Evolutionary conservation across 1,140 invertebrate genomes (phyloP), one percentile per base, ranked within the genome.

Genomic region (Drosophila novamexicana): DNA sequence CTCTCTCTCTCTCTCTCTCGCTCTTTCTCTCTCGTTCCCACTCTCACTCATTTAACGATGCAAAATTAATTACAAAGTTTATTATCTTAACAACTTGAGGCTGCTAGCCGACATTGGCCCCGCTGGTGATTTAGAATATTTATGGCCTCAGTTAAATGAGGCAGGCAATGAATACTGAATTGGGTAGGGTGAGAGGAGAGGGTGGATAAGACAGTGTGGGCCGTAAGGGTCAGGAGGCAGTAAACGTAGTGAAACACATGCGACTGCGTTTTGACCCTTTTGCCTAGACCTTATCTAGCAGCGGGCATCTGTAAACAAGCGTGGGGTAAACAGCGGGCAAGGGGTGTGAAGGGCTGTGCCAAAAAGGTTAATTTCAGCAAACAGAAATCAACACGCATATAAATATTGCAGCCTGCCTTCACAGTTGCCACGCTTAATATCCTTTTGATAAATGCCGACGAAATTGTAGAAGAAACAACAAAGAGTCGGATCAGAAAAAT

Each of bases 21-120:
- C 14, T 14, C 14, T 14, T 18, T 57, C 39, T 5, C 29, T 45
- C n/a, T 18, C 32, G 1, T 32, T 58, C 18, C 40, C 67, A 45
- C 36, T 39, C 83, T 49, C 71, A 52, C 29, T 12, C 83, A 77
- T 65, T 81, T 78, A 89, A 89, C 80, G 84, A 89, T 89, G 84
- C 80, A 84, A 89, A 89, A 89, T 89, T 89, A 89, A 89, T 89
- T 89, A 89, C 84, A 78, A 89, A 89, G 58, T 89, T 89, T 89
- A 89, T 89, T 89, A 89, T 89, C 84, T 89, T 73, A 85, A 85
- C 82, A 85, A 85, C 83, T 83, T 68, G 69, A 68, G 65, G 56
- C 76, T 68, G 75, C 62, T 63, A 57, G 36, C 78, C 40, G 57
- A 59, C 57, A 59, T 59, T 71, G 68, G 79, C 68, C 75, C 76